Base-by-base conservation (phyloP, 2,888 invertebrate genomes). In the Oxystoma pomonae region DNA sequence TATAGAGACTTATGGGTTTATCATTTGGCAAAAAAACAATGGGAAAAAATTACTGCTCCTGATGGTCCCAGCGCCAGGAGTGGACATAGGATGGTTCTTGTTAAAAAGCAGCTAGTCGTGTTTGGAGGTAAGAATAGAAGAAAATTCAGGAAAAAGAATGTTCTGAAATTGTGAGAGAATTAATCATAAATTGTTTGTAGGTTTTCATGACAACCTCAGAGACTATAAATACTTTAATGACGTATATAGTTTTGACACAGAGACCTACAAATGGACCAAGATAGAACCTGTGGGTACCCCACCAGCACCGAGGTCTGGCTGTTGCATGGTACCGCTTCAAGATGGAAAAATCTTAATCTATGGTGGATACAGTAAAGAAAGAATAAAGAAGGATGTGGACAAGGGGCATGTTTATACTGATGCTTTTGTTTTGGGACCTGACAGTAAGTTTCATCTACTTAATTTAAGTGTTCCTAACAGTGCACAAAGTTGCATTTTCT, bases 221-320 rank as follows among this genome's bases (percentile, higher is more conserved):
- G 90, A 92, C 65, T 95, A 90, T 77, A 90, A 90, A 70, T 97
- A 96, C 81, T 94, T 87, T 77, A 96, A 96, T 78, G 97, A 97
- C 77, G 78, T 94, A 1, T 85, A 92, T 78, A 78, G 87, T 35
- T 96, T 97, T 81, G 89, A 92, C 71, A 80, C 92, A 68, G 92
- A 93, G 73, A 86, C 86, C 0, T 88, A 93, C 72, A 82, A 82
- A 0, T 97, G 96, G 96, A 83, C 79, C 1, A 90, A 89, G 76
- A 74, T 96, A 57, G 85, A 87, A 59, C 81, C 87, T 0, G 78
- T 75, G 67, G 91, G 92, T 1, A 83, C 83, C 3, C 82, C 87
- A 1, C 96, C 96, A 0, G 79, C 86, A 19, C 89, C 94, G 0
- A 82, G 96, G 71, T 93, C 93, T 1, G 95, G 90, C 0, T 94